Base-by-base conservation (phyloP, 2,888 invertebrate genomes). In the Cacoxenus indagator region DNA sequence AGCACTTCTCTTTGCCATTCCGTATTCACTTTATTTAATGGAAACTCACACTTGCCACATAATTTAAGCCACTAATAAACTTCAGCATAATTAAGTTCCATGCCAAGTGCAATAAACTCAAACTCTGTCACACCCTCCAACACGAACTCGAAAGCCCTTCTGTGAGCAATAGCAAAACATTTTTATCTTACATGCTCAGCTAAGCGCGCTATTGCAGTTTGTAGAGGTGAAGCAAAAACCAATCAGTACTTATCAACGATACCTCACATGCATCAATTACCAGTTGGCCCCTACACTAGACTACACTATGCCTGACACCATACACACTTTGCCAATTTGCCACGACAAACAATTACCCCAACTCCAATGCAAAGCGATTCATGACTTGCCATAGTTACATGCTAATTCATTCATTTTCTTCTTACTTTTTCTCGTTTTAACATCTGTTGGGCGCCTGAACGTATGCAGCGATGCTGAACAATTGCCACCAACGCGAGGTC, bases 391-490 rank as follows among this genome's bases (percentile, higher is more conserved):
- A 51, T 51, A 19, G 3, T 2, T 48, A 19, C 19, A n/a, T 48
- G 48, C 17, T 11, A 8, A 0, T 17, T 6, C 51, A 6, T 22
- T 51, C 51, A 22, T 3, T 51, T 51, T 17, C n/a, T 51, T 22
- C 51, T 51, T 19, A 37, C 22, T 57, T 57, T 57, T 11, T 59
- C 8, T 27, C 17, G 31, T 19, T 64, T 8, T 26, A 64, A n/a
- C 1, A 26, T 26, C 17, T 24, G 1, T 24, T 9, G 17, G 51
- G 9, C 22, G 51, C 51, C 51, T 51, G 51, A 19, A 51, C 22
- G 24, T 51, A 51, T 51, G 51, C 51, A 51, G 78, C 65, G 57
- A 72, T 80, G 76, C 75, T 73, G 78, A 75, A 79, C 71, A 64
- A 45, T 22, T 57, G 27, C 37, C 45, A 9, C 17, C 46, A 46